Evolutionary conservation across 2,888 invertebrate species (phyloP).

Genomic region (Cyclophora punctaria): DNA sequence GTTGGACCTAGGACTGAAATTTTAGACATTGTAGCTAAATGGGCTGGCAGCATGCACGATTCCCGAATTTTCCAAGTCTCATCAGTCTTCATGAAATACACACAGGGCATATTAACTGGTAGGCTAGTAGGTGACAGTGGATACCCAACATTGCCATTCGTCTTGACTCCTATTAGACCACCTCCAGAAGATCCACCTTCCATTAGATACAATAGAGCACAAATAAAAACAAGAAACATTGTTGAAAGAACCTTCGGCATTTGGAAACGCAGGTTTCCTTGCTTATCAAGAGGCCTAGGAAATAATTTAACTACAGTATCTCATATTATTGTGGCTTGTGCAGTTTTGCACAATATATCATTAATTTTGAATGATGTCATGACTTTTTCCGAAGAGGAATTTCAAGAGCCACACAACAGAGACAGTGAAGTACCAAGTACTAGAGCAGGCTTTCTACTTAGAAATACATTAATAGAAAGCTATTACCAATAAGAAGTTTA

Average conservation of each 20-base stretch:
- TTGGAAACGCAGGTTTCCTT: slow-evolving; percentile 2
- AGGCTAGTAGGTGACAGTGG: too few species aligned
- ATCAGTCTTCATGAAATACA: too few species aligned
- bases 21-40: too few species aligned
- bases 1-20: too few species aligned
- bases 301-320: slow-evolving; percentile 9
- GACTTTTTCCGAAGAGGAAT: neutral
- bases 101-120: too few species aligned
- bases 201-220: neutral
- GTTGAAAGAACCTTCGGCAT: neutral
- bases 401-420: neutral
- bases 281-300: slow-evolving; percentile 9
- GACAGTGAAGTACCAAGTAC: slow-evolving; percentile 1
- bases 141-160: too few species aligned
- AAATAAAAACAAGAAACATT: neutral
- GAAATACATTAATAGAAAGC: slow-evolving; percentile 3
- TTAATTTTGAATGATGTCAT: slow-evolving; percentile 2
- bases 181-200: neutral
- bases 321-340: slow-evolving; percentile 10
- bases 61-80: too few species aligned
- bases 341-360: slow-evolving; percentile 7
- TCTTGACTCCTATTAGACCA: too few species aligned
- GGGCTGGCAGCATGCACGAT: too few species aligned
- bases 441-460: slow-evolving; percentile 1
- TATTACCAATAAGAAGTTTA: neutral